phyloP scores from a whole-genome alignment of 2,888 invertebrate species.

The Cryptophagus acutangulus region DNA sequence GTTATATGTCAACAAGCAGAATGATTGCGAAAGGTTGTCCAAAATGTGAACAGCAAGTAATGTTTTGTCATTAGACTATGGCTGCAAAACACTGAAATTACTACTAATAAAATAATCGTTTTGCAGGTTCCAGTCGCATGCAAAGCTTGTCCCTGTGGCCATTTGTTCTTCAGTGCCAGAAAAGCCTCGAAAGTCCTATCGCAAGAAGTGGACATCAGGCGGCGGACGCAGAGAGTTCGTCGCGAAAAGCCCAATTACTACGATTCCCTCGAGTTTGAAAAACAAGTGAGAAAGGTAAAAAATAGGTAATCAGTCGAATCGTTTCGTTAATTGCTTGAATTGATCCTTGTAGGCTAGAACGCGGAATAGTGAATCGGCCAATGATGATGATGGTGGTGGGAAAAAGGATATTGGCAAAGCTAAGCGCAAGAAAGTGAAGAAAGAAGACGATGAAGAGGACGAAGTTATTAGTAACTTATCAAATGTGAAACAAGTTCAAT shows the following conservation, averaged over 20 bases:
- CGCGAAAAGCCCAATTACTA: constrained; percentile 78
- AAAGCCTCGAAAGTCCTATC: constrained; percentile 51
- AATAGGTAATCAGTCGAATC: constrained; percentile 50
- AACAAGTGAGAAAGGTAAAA: constrained; percentile 63
- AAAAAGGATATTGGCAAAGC: constrained; percentile 41
- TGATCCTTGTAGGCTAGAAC: constrained; percentile 39
- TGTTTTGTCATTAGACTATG: not conserved
- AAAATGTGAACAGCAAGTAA: constrained; percentile 39
- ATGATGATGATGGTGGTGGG: constrained; percentile 52
- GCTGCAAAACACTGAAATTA: constrained; percentile 9
- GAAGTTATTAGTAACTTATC: constrained; percentile 45
- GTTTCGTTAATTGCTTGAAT: constrained; percentile 5
- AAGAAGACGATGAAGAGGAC: constrained; percentile 47
- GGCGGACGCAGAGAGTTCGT: constrained; percentile 68
- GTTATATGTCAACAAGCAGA: constrained; percentile 17
- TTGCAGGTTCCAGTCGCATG: constrained; percentile 76
- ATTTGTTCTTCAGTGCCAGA: constrained; percentile 70
- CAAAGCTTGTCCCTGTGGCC: constrained; percentile 78
- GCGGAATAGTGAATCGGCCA: constrained; percentile 50
- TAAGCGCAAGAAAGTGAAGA: constrained; percentile 42
- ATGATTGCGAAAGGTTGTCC: constrained; percentile 43
- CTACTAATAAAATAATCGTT: constrained; percentile 8
- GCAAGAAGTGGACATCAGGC: constrained; percentile 52
- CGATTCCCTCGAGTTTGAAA: constrained; percentile 75
- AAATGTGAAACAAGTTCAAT: constrained; percentile 66